These are phyloP conservation scores for Hippocampus abdominalis DNA, from an alignment of 2,113 vertebrate species.

Conservation along the genomic window DNA sequence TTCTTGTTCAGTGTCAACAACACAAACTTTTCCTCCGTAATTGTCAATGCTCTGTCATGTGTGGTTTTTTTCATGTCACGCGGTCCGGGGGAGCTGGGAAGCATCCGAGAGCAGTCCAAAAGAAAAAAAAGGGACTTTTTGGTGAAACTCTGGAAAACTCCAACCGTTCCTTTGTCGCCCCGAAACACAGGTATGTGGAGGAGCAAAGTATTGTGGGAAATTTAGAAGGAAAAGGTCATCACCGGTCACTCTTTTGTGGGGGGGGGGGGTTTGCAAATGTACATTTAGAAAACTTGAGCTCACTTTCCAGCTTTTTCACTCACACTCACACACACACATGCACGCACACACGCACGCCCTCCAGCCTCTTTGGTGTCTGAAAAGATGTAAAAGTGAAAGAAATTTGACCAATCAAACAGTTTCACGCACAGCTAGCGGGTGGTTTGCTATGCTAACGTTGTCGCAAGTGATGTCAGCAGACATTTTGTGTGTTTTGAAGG, in stretches of 20 bases:
- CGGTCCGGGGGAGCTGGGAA: neutral
- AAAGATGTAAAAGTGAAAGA: conserved; percentile 63
- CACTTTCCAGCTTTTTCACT: conserved; percentile 57
- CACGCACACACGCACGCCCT: conserved; percentile 9
- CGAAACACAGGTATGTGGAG: conserved; percentile 3
- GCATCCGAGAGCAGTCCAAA: conserved; percentile 1
- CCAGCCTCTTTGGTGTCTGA: conserved; percentile 88
- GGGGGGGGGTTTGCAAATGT: neutral
- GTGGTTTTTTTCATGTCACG: conserved; percentile 16
- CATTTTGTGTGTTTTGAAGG: neutral
- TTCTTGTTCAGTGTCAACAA: conserved; percentile 71
- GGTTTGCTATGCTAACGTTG: neutral
- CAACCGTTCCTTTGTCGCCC: neutral
- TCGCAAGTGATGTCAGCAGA: neutral
- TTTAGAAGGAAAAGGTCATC: conserved; percentile 6
- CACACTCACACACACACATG: neutral
- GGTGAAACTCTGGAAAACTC: conserved; percentile 18
- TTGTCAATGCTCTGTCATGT: conserved; percentile 10
- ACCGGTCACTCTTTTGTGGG: neutral
- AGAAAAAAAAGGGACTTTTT: conserved; percentile 34
- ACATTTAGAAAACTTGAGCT: conserved; percentile 19
- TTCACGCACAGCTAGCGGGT: neutral
- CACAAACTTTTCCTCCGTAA: conserved; percentile 33
- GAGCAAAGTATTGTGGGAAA: conserved; percentile 50
- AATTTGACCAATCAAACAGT: neutral